Percentiles rank a stretch among this genome's conserved stretches.
phyloP scores from a whole-genome alignment of 2,113 vertebrate genomes.

The Gobio gobio region DNA sequence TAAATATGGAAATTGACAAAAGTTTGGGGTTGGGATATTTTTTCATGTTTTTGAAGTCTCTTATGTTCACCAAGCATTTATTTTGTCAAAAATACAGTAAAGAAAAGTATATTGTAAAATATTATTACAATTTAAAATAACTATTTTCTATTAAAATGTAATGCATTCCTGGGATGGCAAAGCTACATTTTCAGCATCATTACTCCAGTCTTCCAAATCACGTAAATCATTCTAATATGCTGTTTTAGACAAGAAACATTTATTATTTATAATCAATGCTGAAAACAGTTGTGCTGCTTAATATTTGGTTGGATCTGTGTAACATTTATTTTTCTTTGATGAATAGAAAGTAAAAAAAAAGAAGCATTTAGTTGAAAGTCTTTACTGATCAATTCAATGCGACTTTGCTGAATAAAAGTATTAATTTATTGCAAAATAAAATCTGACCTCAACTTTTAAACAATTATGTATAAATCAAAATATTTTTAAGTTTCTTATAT shows the following conservation, averaged over 20 bases:
- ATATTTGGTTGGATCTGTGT: background rate
- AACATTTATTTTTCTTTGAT: background rate
- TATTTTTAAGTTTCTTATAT: too few species aligned
- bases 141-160: background rate
- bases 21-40: background rate
- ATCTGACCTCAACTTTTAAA: too few species aligned
- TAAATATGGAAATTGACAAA: background rate
- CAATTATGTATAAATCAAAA: too few species aligned
- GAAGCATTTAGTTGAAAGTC: background rate
- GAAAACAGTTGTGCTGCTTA: background rate
- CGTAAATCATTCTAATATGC: background rate
- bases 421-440: background rate
- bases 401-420: background rate
- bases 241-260: background rate
- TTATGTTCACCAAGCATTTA: background rate
- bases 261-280: background rate
- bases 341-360: background rate
- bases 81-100: background rate
- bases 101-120: too few species aligned
- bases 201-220: background rate
- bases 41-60: background rate
- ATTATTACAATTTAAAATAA: background rate
- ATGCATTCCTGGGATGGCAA: background rate
- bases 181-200: background rate
- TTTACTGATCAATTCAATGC: background rate